Evolutionary conservation across 2,113 vertebrate species (phyloP), one percentile per base, ranked within the genome.

Genomic region (Nibea albiflora): DNA sequence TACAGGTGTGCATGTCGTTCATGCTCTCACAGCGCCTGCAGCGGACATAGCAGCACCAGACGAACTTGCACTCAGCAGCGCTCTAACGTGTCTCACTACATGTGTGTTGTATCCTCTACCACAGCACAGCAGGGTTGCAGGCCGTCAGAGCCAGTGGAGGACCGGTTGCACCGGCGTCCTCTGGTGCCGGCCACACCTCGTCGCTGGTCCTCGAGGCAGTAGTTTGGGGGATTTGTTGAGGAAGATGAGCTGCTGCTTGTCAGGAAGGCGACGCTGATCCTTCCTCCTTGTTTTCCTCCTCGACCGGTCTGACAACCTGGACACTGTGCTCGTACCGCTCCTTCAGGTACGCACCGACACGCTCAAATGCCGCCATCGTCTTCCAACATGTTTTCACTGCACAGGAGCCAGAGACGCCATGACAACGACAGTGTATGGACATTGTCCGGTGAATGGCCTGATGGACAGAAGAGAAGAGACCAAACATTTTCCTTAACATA

Each of bases 11-110:
- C 9, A 98, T 95, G 1, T 99, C 97, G 0, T 96, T 97, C 97
- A 99, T 97, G 87, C 96, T 99, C 92, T 99, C 98, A 1, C 98
- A 99, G 61, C 96, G 94, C 16, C 96, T 80, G 92, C 98, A 99
- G 84, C 95, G 97, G 26, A 99, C 98, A 0, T 98, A 98, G 92
- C 98, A 99, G 94, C 98, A 99, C 98, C 98, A 99, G 58, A 99
- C 92, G 0, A 99, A 99, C 92, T 97, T 98, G 91, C 98, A 99
- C 42, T 98, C 97, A 0, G n/a, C 98, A 99, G 67, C 97, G 95
- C 2, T 97, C 95, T 80, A 98, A 98, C 96, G 0, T 96, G 96
- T 42, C 98, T 89, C 68, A 98, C 97, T 1, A 99, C 96, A 0
- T 97, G 98, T 0, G 98, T 99, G 92, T 99, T 99, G 95, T 99